Evolutionary conservation across 2,113 vertebrate species (phyloP), one percentile per base, ranked within the genome.

Genomic region (Phrynosoma blainvillii): DNA sequence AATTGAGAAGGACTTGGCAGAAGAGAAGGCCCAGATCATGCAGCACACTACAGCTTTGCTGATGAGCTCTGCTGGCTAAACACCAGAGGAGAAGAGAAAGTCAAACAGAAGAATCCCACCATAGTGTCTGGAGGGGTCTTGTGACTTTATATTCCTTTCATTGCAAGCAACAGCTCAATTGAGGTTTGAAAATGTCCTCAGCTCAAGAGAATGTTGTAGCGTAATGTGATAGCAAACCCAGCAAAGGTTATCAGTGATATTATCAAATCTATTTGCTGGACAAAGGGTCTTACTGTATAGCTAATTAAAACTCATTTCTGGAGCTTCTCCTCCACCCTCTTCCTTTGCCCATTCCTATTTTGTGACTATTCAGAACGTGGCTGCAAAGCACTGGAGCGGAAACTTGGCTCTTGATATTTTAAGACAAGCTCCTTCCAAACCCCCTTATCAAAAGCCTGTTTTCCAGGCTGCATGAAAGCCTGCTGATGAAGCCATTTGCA

Each of bases 241-340:
- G 84, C 81, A 93, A 94, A 96, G 93, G 94, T 95, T 95, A 94
- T 95, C 90, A 87, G 88, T 5, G 27, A 91, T 94, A 96, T 84
- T 89, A 96, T 96, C 94, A 89, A 94, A 94, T 95, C 90, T 93
- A 85, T 94, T 94, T 92, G 79, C 89, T 92, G 89, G 90, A 97
- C 95, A 97, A 95, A 96, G 95, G 89, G 74, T 84, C 88, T 93
- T 90, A 95, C 94, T 97, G 96, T 96, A 94, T 88, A 88, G 89
- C 92, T 95, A 94, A 96, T 95, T 96, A 96, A 96, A 97, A 95
- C 89, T 92, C 79, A 87, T 94, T 96, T 95, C 92, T 95, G 73
- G 73, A 70, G 74, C 59, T 66, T 47, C 27, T 8, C 30, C 20
- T 5, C 18, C 30, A 88, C 62, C 27, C 42, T 70, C 30, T 42